A percentile compares a stretch with the other conserved stretches of the same genome.
These are phyloP conservation scores for Halichoeres trimaculatus DNA, from an alignment of 2,113 vertebrate species.

Conservation along the genomic window DNA sequence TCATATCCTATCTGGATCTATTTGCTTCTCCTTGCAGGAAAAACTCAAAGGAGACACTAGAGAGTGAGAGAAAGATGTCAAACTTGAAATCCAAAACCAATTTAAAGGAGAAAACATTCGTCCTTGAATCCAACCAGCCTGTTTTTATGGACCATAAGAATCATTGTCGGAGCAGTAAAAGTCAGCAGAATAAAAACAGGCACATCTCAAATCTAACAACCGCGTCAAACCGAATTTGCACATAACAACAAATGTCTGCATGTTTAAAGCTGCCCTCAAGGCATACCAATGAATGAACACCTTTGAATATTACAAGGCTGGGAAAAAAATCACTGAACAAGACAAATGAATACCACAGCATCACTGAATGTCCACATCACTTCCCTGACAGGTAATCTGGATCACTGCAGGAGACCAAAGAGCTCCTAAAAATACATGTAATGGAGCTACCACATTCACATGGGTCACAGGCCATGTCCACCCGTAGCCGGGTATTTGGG, in stretches of 20 bases:
- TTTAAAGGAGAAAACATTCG: conserved; percentile 3
- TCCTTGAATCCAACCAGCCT: conserved; percentile 34
- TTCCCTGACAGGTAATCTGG: conserved; percentile 8
- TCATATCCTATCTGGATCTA: conserved; percentile 7
- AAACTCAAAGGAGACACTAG: conserved; percentile 17
- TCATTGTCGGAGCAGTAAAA: conserved; percentile 21
- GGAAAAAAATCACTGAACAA: not conserved
- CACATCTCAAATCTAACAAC: conserved; percentile 1
- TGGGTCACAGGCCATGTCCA: too few species aligned
- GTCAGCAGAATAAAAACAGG: conserved; percentile 17
- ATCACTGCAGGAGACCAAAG: conserved; percentile 2
- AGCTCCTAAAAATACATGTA: not conserved
- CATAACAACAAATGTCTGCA: not conserved
- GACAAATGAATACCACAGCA: conserved; percentile 21
- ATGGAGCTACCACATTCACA: conserved; percentile 6
- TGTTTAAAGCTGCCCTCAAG: not conserved
- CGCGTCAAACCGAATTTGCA: not conserved
- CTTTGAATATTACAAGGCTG: conserved; percentile 4
- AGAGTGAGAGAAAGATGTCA: conserved; percentile 38
- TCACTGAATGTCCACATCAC: not conserved
- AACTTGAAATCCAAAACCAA: conserved; percentile 36
- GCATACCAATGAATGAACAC: not conserved
- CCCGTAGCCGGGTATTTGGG: too few species aligned
- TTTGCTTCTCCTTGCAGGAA: conserved; percentile 6
- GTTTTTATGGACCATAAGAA: conserved; percentile 37